phyloP scores from a whole-genome alignment of 2,113 vertebrate species.

The Seriola rivoliana region DNA sequence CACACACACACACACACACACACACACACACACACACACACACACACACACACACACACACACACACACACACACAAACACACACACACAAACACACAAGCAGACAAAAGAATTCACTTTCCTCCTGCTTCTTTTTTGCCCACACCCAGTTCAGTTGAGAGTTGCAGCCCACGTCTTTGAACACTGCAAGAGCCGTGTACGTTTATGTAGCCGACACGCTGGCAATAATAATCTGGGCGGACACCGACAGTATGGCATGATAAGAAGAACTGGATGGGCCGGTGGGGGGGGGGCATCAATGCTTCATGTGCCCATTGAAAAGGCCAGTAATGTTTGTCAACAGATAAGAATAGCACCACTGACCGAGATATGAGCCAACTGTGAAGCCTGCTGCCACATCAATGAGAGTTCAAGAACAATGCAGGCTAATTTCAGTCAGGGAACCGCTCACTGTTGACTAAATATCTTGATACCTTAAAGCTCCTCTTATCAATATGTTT shows the following conservation, averaged over 20 bases:
- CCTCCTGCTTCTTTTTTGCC: conserved; percentile 3
- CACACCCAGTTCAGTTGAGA: background rate
- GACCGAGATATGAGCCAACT: conserved; percentile 21
- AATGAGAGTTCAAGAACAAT: background rate
- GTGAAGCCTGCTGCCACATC: background rate
- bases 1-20: conserved; percentile 4
- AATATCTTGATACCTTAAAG: no score
- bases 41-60: conserved; percentile 8
- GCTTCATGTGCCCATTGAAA: background rate
- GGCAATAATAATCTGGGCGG: conserved; percentile 5
- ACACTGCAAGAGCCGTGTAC: background rate
- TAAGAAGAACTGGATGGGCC: background rate
- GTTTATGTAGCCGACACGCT: background rate
- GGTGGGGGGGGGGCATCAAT: background rate
- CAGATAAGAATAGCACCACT: conserved; percentile 40
- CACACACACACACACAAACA: background rate
- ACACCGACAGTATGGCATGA: background rate
- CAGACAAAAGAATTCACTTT: conserved; percentile 7
- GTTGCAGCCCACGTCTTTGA: background rate
- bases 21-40: background rate
- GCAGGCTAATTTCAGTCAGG: background rate
- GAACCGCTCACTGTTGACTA: no score
- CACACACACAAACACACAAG: background rate
- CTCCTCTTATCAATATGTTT: no score
- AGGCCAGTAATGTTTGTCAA: conserved; percentile 41